Evolutionary conservation across 2,797 vertebrate species (phyloP).

Genomic region (Clarias fuscus): DNA sequence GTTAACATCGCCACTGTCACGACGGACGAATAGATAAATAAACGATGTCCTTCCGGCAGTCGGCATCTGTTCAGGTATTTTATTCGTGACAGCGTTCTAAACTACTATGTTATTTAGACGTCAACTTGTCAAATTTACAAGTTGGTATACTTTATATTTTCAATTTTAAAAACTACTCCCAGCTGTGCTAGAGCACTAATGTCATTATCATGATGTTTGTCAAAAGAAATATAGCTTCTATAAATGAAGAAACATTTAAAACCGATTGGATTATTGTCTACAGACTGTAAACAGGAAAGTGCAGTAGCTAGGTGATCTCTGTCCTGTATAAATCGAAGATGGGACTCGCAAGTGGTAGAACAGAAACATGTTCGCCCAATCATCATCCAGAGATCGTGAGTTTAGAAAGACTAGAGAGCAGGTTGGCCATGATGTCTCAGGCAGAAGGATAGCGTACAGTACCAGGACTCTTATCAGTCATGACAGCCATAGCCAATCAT

Average conservation of each 20-base stretch:
- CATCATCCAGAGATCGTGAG: too few relatives aligned
- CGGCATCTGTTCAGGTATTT: conserved; percentile 16
- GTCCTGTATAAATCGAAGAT: background rate
- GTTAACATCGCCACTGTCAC: background rate
- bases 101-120: background rate
- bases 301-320: background rate
- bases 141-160: background rate
- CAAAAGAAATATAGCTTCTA: background rate
- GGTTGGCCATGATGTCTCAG: too few relatives aligned
- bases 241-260: background rate
- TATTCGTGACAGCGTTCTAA: background rate
- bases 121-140: conserved; percentile 22
- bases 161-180: background rate
- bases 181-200: background rate
- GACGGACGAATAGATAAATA: background rate
- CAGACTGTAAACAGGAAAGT: background rate
- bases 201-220: background rate
- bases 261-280: background rate
- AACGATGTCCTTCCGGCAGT: background rate
- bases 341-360: too few relatives aligned
- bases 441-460: too few relatives aligned
- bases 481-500: too few relatives aligned
- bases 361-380: too few relatives aligned
- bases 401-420: too few relatives aligned
- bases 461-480: too few relatives aligned